Conservation (phyloP, 2,113 vertebrate species). For the Myodes glareolus region DNA sequence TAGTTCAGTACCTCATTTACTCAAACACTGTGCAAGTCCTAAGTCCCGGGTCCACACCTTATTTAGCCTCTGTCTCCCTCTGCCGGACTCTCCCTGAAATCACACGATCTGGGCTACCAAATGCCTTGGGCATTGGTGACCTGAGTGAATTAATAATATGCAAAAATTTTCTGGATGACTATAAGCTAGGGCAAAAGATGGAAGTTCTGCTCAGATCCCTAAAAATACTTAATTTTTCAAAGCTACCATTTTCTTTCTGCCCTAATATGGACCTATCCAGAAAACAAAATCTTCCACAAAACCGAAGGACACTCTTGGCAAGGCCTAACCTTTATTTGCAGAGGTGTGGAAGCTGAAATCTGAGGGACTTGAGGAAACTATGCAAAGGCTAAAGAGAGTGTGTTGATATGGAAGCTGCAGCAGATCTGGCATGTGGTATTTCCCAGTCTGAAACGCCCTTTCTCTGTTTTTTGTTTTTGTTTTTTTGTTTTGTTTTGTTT, state of each 20-base stretch:
- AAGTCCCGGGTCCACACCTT: not conserved
- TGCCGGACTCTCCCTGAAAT: not conserved
- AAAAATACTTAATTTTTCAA: conserved; percentile 25
- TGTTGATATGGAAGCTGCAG: not conserved
- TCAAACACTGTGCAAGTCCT: not conserved
- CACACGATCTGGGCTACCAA: not conserved
- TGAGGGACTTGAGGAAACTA: not conserved
- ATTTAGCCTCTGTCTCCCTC: not conserved
- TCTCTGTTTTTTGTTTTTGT: no score
- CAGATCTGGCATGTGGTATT: not conserved
- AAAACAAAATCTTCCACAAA: not conserved
- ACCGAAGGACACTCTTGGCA: not conserved
- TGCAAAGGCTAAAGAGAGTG: not conserved
- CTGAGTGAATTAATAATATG: not conserved
- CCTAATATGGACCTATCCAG: not conserved
- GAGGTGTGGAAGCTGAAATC: conserved; percentile 1
- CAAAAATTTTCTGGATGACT: not conserved
- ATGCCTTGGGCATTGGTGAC: not conserved
- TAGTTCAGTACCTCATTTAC: not conserved
- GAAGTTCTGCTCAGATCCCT: not conserved
- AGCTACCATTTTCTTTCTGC: not conserved
- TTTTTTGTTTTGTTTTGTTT: not conserved
- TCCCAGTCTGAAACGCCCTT: not conserved
- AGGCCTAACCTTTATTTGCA: not conserved
- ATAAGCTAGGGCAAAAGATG: not conserved